Evolutionary conservation across 2,113 vertebrate species (phyloP).

Genomic region (Lagenorhynchus albirostris): DNA sequence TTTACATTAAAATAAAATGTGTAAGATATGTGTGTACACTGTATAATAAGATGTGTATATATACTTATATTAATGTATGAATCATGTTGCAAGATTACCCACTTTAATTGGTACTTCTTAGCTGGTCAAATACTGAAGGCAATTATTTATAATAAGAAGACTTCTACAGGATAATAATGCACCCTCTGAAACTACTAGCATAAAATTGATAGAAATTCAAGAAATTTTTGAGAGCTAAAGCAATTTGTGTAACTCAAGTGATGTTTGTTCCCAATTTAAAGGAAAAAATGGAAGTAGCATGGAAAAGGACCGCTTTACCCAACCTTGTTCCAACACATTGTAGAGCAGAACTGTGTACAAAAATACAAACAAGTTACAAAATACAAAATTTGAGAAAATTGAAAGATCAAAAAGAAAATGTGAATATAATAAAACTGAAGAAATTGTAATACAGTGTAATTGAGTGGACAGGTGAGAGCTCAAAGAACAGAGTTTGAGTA

Average conservation of each 20-base stretch:
- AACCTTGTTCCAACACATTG: background rate
- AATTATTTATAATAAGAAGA: constrained; percentile 31
- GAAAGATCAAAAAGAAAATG: background rate
- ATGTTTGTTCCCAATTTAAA: background rate
- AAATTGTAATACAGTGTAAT: background rate
- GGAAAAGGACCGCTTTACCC: background rate
- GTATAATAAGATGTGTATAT: background rate
- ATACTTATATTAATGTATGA: background rate
- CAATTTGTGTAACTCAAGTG: background rate
- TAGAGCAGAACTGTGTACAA: background rate
- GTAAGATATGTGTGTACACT: background rate
- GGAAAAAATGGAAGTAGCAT: background rate
- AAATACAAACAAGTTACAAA: background rate
- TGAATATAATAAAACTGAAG: background rate
- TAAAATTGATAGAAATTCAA: constrained; percentile 35
- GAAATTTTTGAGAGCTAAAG: constrained; percentile 16
- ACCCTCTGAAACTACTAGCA: background rate
- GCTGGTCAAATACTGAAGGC: background rate
- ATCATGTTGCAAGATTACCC: background rate
- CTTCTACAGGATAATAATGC: background rate
- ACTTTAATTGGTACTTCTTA: constrained; percentile 15
- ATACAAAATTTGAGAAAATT: background rate
- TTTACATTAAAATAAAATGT: background rate
- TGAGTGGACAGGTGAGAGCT: background rate
- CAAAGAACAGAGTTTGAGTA: background rate